phyloP scores from a whole-genome alignment of 2,797 vertebrate genomes.

The Anguilla pacifica region DNA sequence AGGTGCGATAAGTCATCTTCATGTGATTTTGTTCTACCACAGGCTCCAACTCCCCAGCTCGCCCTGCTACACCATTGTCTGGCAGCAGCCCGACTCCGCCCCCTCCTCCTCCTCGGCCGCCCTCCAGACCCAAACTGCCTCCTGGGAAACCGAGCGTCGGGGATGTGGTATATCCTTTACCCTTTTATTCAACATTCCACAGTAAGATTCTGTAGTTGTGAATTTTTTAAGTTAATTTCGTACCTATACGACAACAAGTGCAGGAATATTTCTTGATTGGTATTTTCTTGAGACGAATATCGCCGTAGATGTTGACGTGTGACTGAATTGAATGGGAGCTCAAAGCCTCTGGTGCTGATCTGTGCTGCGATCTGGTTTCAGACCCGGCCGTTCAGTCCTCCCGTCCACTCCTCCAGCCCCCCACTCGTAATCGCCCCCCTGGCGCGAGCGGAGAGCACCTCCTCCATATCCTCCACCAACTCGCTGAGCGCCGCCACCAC shows the following conservation, averaged over 20 bases:
- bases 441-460: constrained; percentile 95
- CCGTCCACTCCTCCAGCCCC: constrained; percentile 87
- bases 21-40: constrained; percentile 31
- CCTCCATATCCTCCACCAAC: constrained; percentile 96
- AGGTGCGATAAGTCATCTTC: not conserved
- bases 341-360: not conserved
- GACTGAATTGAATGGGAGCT: not conserved
- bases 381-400: constrained; percentile 91
- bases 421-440: constrained; percentile 90
- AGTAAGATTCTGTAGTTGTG: not conserved
- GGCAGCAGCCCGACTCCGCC: constrained; percentile 80
- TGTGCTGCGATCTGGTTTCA: constrained; percentile 58
- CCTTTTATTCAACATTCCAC: not conserved
- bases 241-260: too few species aligned
- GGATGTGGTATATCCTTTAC: constrained; percentile 80
- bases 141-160: constrained; percentile 84
- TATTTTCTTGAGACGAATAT: not conserved
- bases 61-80: constrained; percentile 83
- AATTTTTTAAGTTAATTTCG: not conserved
- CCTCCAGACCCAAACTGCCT: constrained; percentile 90
- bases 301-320: not conserved
- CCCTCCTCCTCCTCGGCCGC: constrained; percentile 86
- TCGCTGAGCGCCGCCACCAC: constrained; percentile 96
- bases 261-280: not conserved
- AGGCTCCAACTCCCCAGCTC: constrained; percentile 89